phyloP scores from a whole-genome alignment of 1,140 invertebrate genomes.

The Drosophila pandora region DNA sequence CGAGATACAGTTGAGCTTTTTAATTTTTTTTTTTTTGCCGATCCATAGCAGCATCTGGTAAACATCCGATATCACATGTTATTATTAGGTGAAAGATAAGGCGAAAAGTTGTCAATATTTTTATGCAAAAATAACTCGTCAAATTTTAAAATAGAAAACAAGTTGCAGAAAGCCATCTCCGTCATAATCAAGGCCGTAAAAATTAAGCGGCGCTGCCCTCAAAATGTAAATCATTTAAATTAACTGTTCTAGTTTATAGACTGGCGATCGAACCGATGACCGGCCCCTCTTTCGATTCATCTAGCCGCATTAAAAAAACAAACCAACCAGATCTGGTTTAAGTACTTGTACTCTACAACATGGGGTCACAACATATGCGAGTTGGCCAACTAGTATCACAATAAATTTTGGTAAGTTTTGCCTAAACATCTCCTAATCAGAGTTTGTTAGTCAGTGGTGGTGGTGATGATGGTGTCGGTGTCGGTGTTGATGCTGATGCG shows the following conservation, averaged over 20 bases:
- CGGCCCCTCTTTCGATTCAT: constrained; percentile 16
- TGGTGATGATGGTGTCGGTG: background rate
- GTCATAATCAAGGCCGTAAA: background rate
- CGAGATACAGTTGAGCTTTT: constrained; percentile 1
- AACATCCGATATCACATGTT: background rate
- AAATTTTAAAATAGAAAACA: background rate
- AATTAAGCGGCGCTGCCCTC: constrained; percentile 45
- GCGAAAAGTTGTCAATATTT: background rate
- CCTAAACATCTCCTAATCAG: background rate
- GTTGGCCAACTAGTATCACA: constrained; percentile 4
- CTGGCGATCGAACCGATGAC: constrained; percentile 13
- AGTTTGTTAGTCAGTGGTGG: background rate
- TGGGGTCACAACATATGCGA: background rate
- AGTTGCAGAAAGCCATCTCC: background rate
- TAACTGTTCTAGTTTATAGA: constrained; percentile 40
- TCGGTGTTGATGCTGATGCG: too few relatives aligned
- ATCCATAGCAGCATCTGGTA: background rate
- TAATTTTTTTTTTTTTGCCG: too few relatives aligned
- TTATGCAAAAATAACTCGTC: background rate
- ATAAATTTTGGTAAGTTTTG: constrained; percentile 8
- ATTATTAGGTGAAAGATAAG: background rate
- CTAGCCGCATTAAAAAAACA: constrained; percentile 2
- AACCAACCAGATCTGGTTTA: background rate
- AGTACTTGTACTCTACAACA: background rate
- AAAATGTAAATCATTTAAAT: constrained; percentile 63